Evolutionary conservation across 2,888 invertebrate species (phyloP), one percentile per base, ranked within the genome.

Genomic region (Rambutsinella grinnellia): DNA sequence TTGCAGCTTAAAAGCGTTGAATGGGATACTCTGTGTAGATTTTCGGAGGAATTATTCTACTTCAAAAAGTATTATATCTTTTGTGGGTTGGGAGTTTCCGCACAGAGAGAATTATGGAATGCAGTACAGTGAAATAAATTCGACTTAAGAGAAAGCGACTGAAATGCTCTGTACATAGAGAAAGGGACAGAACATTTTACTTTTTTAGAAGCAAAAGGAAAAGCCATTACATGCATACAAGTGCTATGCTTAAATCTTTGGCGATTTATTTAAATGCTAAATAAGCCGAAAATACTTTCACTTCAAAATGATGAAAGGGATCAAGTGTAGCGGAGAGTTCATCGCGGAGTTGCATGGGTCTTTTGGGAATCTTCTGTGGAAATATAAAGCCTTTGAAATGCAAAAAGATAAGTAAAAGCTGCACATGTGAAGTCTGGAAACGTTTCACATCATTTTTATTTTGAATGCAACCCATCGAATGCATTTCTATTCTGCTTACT

Each of bases 211-310:
- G n/a, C n/a, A n/a, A n/a, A n/a, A n/a, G n/a, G n/a, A n/a, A n/a
- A n/a, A n/a, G n/a, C n/a, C n/a, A n/a, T n/a, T n/a, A n/a, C n/a
- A n/a, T n/a, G n/a, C n/a, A n/a, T n/a, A n/a, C n/a, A n/a, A n/a
- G n/a, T n/a, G n/a, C n/a, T n/a, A n/a, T n/a, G n/a, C n/a, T 72
- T 67, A 72, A 62, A 65, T 67, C 66, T 72, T 72, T 51, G 27
- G 51, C 77, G 72, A 78, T 78, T 78, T 78, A 71, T 71, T 71
- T 71, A 71, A 71, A 71, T 71, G 71, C 71, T 71, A 71, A 71
- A 71, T 71, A 71, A 71, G 63, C 71, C 58, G 71, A 71, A 71
- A 71, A 71, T 71, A 63, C 71, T 71, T 71, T 71, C 63, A 71
- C 71, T 71, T 71, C 63, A 46, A 28, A 19, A 28, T 23, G 28